Conservation (phyloP, 2,797 vertebrate species). For the Coilia nasus region DNA sequence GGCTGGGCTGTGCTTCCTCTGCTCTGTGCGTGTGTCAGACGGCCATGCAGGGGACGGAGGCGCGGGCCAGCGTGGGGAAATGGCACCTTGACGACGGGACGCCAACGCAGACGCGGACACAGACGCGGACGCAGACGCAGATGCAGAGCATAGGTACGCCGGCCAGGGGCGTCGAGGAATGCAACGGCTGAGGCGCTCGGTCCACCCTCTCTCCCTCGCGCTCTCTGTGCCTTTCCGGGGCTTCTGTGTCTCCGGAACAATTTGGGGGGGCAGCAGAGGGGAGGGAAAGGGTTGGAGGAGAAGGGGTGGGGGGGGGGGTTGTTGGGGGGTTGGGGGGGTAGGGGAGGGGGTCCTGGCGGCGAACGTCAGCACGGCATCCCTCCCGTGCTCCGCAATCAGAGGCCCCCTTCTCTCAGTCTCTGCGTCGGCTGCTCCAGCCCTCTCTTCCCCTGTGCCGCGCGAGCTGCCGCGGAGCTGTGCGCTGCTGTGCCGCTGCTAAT, state of each 20-base stretch:
- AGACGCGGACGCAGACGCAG: too few relatives aligned
- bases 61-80: constrained; percentile 70
- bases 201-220: constrained; percentile 63
- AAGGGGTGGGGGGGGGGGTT: constrained; percentile 43
- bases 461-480: not conserved
- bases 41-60: constrained; percentile 75
- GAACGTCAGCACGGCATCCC: constrained; percentile 78
- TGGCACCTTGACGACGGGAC: constrained; percentile 73
- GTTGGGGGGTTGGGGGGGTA: constrained; percentile 18
- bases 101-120: too few relatives aligned
- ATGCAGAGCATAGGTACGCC: constrained; percentile 80
- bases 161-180: constrained; percentile 77
- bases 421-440: constrained; percentile 26
- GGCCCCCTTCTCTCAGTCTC: constrained; percentile 53
- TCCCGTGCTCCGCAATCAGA: constrained; percentile 80
- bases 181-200: constrained; percentile 58
- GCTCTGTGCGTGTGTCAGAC: constrained; percentile 81
- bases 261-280: constrained; percentile 61
- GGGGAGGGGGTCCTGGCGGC: constrained; percentile 35
- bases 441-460: constrained; percentile 8
- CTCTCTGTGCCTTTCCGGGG: constrained; percentile 63
- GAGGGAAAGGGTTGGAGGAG: constrained; percentile 47
- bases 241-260: constrained; percentile 69
- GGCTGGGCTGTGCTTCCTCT: constrained; percentile 79
- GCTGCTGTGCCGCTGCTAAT: constrained; percentile 46